Evolutionary conservation across 2,113 vertebrate species (phyloP).

Genomic region (Tragulus kanchil): DNA sequence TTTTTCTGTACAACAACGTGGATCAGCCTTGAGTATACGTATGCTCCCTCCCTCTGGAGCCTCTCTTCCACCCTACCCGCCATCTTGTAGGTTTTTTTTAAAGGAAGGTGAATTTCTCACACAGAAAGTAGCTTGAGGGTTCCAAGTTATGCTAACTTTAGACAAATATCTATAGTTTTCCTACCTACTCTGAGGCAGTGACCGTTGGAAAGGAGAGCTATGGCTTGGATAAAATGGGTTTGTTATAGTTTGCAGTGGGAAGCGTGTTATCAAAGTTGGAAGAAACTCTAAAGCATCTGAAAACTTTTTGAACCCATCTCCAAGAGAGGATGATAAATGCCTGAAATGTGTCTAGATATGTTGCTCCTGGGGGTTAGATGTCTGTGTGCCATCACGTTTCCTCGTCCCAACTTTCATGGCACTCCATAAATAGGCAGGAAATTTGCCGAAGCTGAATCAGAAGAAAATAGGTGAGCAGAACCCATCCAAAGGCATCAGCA

Average conservation of each 20-base stretch:
- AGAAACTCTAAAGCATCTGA: not conserved
- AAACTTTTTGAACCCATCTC: slow-evolving; percentile 40
- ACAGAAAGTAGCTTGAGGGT: not conserved
- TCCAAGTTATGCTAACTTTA: not conserved
- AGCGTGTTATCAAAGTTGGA: not conserved
- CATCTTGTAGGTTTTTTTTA: not conserved
- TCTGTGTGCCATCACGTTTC: not conserved
- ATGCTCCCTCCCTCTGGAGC: not conserved
- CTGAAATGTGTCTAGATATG: not conserved
- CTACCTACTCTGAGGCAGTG: not conserved
- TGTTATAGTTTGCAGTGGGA: not conserved
- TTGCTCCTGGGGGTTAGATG: not conserved
- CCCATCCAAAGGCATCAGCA: slow-evolving; percentile 42
- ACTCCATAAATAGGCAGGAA: not conserved
- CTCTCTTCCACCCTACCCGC: not conserved
- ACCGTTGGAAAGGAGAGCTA: not conserved
- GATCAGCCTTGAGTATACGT: not conserved
- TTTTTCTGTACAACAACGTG: not conserved
- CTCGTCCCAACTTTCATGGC: not conserved
- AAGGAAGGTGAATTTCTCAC: not conserved
- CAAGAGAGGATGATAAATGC: not conserved
- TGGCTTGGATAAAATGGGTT: not conserved
- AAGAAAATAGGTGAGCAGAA: slow-evolving; percentile 56
- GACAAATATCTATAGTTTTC: not conserved
- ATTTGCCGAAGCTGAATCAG: slow-evolving; percentile 50